Percentiles rank a stretch among this genome's conserved stretches.
These are phyloP conservation scores for Zygaena filipendulae DNA, from an alignment of 2,888 invertebrate genomes.

Conservation along the genomic window DNA sequence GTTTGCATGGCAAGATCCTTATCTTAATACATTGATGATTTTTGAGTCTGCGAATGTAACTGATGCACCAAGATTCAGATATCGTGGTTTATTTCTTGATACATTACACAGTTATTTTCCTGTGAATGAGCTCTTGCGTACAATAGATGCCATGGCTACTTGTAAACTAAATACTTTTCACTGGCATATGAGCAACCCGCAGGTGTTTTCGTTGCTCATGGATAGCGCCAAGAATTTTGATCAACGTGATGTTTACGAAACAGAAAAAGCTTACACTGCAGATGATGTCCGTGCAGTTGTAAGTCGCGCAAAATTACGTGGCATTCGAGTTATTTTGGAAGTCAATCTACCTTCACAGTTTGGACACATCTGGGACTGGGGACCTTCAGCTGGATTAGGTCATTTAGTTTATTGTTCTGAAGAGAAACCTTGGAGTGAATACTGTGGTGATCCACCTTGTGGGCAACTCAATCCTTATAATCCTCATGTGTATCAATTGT, in stretches of 20 bases:
- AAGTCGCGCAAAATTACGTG: conserved; percentile 80
- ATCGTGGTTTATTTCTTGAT: conserved; percentile 90
- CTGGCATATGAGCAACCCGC: conserved; percentile 90
- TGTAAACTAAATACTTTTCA: conserved; percentile 92
- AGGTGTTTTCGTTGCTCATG: conserved; percentile 87
- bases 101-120: conserved; percentile 89
- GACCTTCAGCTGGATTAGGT: conserved; percentile 71
- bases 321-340: conserved; percentile 87
- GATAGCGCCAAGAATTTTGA: conserved; percentile 78
- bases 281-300: conserved; percentile 78
- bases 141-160: conserved; percentile 87
- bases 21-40: conserved; percentile 65
- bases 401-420: conserved; percentile 79
- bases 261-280: conserved; percentile 75
- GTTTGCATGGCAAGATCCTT: conserved; percentile 79
- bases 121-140: conserved; percentile 72
- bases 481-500: conserved; percentile 73
- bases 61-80: conserved; percentile 80
- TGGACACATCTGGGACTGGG: conserved; percentile 85
- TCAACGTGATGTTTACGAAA: conserved; percentile 82
- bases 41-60: conserved; percentile 72
- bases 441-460: conserved; percentile 83
- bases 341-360: conserved; percentile 89
- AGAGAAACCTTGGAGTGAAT: conserved; percentile 68
- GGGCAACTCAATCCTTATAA: conserved; percentile 83